Evolutionary conservation across 2,113 vertebrate species (phyloP).

Genomic region (Acanthochromis polyacanthus): DNA sequence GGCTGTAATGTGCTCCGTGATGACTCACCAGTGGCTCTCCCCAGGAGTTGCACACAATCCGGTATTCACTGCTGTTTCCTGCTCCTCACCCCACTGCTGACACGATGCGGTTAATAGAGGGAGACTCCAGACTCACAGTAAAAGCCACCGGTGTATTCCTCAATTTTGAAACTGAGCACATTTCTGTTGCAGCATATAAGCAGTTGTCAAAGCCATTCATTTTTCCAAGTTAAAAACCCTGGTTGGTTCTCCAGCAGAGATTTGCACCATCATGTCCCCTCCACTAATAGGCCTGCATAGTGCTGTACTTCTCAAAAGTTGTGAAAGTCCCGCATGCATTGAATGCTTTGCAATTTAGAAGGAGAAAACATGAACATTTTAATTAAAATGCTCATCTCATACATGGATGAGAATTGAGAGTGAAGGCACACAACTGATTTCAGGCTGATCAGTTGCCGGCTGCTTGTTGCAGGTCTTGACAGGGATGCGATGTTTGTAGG

Average conservation of each 20-base stretch:
- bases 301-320: constrained; percentile 47
- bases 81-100: constrained; percentile 91
- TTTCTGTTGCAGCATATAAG: constrained; percentile 76
- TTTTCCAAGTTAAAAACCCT: constrained; percentile 12
- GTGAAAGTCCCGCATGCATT: constrained; percentile 91
- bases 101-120: constrained; percentile 88
- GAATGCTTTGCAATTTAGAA: constrained; percentile 87
- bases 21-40: constrained; percentile 93
- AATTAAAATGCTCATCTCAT: not conserved
- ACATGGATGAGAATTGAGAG: too few relatives aligned
- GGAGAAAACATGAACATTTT: not conserved
- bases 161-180: constrained; percentile 63
- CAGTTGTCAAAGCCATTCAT: too few relatives aligned
- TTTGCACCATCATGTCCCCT: constrained; percentile 67
- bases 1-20: not conserved
- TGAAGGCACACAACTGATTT: not conserved
- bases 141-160: constrained; percentile 87
- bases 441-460: constrained; percentile 92
- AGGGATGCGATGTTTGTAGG: constrained; percentile 88
- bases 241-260: constrained; percentile 57
- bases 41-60: constrained; percentile 96
- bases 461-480: constrained; percentile 97
- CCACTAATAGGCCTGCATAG: constrained; percentile 59
- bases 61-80: constrained; percentile 88
- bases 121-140: constrained; percentile 82